These are phyloP conservation scores for Onychomys leucogaster DNA, from an alignment of 2,797 vertebrate genomes.

Conservation along the genomic window DNA sequence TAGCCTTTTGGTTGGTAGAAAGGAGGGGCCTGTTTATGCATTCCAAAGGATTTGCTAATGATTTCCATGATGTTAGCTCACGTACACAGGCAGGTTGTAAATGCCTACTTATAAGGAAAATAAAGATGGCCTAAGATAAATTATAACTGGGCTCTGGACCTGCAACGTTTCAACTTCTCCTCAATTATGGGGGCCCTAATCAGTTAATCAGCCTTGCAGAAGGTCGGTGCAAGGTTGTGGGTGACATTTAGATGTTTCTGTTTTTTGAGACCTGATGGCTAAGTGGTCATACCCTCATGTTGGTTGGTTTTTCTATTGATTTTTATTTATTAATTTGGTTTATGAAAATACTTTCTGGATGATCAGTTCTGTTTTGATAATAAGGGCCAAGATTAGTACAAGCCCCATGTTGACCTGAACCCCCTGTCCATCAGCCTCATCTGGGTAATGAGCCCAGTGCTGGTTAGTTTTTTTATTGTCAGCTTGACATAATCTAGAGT, in stretches of 20 bases:
- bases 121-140: background rate
- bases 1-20: background rate
- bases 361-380: background rate
- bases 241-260: background rate
- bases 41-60: background rate
- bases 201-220: background rate
- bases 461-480: background rate
- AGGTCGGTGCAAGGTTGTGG: background rate
- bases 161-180: background rate
- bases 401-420: background rate
- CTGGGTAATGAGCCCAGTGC: too few relatives aligned
- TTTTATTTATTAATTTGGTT: background rate
- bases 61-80: background rate
- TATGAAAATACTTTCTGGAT: background rate
- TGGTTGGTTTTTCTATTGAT: background rate
- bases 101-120: background rate
- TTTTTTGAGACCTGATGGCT: background rate
- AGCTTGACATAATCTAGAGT: background rate
- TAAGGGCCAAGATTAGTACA: background rate
- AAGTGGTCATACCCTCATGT: background rate
- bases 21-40: background rate
- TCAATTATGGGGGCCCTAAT: background rate
- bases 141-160: background rate
- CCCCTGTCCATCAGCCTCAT: accelerated
- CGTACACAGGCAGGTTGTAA: background rate